Evolutionary conservation across 35 echinoderm and acorn worm genomes (phyloP).

Genomic region (Holothuria glaberrima): DNA sequence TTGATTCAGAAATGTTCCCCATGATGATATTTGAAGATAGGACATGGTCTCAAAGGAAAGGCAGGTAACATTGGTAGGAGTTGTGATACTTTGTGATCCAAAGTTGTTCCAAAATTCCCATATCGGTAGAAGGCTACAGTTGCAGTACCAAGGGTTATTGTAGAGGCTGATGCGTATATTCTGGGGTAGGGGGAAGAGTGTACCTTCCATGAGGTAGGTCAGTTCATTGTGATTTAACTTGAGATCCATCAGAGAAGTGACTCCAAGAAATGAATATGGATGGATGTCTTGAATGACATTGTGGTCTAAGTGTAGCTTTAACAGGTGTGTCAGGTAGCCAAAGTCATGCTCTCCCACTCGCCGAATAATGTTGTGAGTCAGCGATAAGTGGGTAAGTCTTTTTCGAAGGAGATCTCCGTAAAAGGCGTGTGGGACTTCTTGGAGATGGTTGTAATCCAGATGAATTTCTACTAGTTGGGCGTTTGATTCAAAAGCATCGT

Average conservation of each 20-base stretch:
- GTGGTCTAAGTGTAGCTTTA: conserved; percentile 28
- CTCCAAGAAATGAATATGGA: neutral
- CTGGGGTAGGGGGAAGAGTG: conserved; percentile 7
- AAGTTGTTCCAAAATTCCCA: neutral
- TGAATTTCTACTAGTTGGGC: conserved; percentile 30
- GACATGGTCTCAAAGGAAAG: no score
- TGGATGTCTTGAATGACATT: conserved; percentile 50
- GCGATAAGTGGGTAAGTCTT: conserved; percentile 19
- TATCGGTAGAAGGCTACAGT: conserved; percentile 3
- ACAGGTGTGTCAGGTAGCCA: conserved; percentile 14
- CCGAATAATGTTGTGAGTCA: conserved; percentile 35
- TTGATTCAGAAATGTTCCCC: neutral
- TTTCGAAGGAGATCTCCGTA: neutral
- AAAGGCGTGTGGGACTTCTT: conserved; percentile 23
- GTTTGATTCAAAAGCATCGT: conserved; percentile 35
- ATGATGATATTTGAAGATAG: neutral
- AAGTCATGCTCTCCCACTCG: conserved; percentile 35
- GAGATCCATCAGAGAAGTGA: conserved; percentile 26
- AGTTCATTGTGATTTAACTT: conserved; percentile 45
- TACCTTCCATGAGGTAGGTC: conserved; percentile 15
- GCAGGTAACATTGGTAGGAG: no score
- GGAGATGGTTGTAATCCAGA: conserved; percentile 56
- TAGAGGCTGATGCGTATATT: conserved; percentile 11
- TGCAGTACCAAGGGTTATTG: conserved; percentile 47
- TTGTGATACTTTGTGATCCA: no score